Evolutionary conservation across 2,888 invertebrate species (phyloP).

Genomic region (Eurytoma adleriae): DNA sequence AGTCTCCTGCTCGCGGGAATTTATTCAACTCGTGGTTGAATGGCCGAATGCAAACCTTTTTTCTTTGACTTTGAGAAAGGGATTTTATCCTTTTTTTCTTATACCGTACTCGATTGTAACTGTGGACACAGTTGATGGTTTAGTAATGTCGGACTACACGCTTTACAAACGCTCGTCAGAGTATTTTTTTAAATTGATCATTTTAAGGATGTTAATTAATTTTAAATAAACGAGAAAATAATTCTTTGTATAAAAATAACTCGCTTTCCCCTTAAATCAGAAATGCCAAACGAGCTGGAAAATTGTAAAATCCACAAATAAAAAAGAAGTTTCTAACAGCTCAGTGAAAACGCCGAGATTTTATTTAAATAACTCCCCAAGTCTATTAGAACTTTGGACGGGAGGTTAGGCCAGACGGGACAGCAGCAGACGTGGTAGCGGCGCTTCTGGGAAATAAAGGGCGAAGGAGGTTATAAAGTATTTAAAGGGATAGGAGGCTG

Average conservation of each 20-base stretch:
- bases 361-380: slow-evolving; percentile 23
- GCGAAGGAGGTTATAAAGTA: slow-evolving; percentile 50
- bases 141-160: no score
- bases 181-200: no score
- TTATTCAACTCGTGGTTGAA: slow-evolving; percentile 38
- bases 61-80: slow-evolving; percentile 43
- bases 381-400: slow-evolving; percentile 23
- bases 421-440: neutral
- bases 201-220: no score
- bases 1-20: slow-evolving; percentile 12
- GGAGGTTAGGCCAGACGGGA: neutral
- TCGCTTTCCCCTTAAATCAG: no score
- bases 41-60: neutral
- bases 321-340: no score
- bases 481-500: slow-evolving; percentile 38
- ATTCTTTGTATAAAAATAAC: no score
- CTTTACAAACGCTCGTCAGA: no score
- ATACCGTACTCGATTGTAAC: neutral
- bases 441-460: slow-evolving; percentile 40
- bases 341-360: neutral
- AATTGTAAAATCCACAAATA: no score
- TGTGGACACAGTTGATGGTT: neutral
- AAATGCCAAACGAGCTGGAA: no score
- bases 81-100: slow-evolving; percentile 17
- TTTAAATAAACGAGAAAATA: no score